These are phyloP conservation scores for Cyrtorhinus lividipennis DNA, from an alignment of 1,140 invertebrate species.

Conservation along the genomic window DNA sequence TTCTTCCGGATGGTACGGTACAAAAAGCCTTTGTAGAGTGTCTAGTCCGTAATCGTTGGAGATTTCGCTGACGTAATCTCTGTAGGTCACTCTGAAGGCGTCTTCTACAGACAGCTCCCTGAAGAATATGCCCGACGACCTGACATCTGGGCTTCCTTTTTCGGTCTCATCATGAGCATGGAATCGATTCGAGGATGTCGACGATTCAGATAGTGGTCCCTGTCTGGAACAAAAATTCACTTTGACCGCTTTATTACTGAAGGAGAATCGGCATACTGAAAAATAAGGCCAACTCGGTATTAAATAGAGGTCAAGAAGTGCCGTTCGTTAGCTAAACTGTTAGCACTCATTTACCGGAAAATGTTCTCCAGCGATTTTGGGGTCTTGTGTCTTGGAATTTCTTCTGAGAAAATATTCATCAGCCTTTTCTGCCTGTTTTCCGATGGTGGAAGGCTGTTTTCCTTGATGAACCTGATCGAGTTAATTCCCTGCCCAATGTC, in stretches of 20 bases:
- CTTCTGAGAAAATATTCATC: background rate
- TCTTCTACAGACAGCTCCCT: background rate
- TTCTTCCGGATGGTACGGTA: background rate
- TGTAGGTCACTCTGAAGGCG: background rate
- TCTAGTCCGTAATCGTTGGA: background rate
- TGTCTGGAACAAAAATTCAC: no score
- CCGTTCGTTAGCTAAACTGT: no score
- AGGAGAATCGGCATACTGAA: no score
- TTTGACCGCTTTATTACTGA: no score
- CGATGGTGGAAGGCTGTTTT: background rate
- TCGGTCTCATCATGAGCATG: no score
- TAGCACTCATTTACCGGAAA: background rate
- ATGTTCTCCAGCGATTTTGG: background rate
- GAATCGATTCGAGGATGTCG: no score
- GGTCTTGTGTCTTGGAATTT: background rate
- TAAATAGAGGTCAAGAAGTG: no score
- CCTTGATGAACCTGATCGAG: background rate
- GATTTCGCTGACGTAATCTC: background rate
- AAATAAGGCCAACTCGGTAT: no score
- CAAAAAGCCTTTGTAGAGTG: background rate
- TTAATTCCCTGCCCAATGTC: background rate
- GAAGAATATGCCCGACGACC: background rate
- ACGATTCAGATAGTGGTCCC: no score
- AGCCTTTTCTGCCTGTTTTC: background rate
- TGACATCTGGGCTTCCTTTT: no score